phyloP scores from a whole-genome alignment of 2,888 invertebrate species.

The Trachelus stipa region DNA sequence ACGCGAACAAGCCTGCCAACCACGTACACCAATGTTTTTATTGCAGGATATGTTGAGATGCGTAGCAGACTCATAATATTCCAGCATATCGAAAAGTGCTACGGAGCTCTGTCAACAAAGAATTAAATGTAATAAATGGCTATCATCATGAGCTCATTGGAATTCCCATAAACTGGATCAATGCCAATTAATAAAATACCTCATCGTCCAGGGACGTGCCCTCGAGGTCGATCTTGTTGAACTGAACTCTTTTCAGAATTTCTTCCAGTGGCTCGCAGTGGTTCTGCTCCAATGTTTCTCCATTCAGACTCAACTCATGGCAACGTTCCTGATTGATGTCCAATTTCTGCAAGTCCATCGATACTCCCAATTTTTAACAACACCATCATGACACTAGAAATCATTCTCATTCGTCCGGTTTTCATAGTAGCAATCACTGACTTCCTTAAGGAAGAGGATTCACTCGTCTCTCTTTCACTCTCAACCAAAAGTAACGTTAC shows the following conservation, averaged over 20 bases:
- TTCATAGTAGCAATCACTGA: no score
- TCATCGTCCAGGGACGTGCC: slow-evolving; percentile 79
- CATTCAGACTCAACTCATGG: slow-evolving; percentile 72
- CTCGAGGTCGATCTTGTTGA: slow-evolving; percentile 77
- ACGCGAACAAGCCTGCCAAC: slow-evolving; percentile 86
- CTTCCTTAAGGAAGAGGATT: no score
- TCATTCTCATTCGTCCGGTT: no score
- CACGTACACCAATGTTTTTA: slow-evolving; percentile 79
- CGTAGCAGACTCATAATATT: slow-evolving; percentile 86
- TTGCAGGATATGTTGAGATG: slow-evolving; percentile 83
- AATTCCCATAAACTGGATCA: no score
- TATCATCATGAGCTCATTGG: no score
- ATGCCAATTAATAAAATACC: slow-evolving; percentile 61
- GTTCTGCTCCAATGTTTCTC: slow-evolving; percentile 73
- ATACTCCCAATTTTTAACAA: neutral
- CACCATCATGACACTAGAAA: no score
- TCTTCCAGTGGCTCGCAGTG: slow-evolving; percentile 88
- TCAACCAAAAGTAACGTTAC: slow-evolving; percentile 62
- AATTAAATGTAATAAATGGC: slow-evolving; percentile 8
- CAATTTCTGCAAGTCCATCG: slow-evolving; percentile 57
- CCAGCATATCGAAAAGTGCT: slow-evolving; percentile 90
- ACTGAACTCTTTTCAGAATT: slow-evolving; percentile 82
- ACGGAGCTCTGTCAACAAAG: slow-evolving; percentile 68
- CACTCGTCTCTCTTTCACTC: no score
- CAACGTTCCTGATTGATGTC: slow-evolving; percentile 69